Evolutionary conservation across 1,140 invertebrate genomes (phyloP), one percentile per base, ranked within the genome.

Genomic region (Drosophila willistoni): DNA sequence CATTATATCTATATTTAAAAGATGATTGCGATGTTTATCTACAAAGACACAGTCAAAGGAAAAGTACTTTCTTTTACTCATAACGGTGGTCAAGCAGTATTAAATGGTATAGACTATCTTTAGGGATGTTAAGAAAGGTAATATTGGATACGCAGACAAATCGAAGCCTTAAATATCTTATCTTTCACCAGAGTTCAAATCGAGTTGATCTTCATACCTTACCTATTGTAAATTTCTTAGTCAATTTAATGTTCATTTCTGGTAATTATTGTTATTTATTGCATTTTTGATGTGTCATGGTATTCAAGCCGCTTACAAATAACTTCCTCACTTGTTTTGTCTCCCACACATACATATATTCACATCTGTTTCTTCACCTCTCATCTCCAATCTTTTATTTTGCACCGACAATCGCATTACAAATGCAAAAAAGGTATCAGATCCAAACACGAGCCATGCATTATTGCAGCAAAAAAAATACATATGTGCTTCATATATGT

Each of bases 381-480:
- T 74, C 63, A 67, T 60, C 60, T 55, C 54, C 64, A 87, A 29
- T 29, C 29, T 29, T 29, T 29, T 29, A 29, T 29, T 6, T 29
- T 29, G 29, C 29, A 0, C 29, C 29, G 29, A 29, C 29, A 29
- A 82, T 84, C 68, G 61, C 61, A 54, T 55, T 65, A 61, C 57
- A 68, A 79, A 86, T 86, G 82, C 82, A 86, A 87, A 86, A 82
- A 68, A 73, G 76, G 79, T 87, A 73, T 62, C 82, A 67, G 66
- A 59, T 55, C 78, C 76, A 73, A 68, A 68, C 72, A 78, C 67
- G 56, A 59, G 33, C 33, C 56, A 59, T 59, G 56, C 56, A 59
- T 36, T 67, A 68, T 68, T 77, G 73, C 73, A 77, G 29, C 66
- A 55, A 39, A 55, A 34, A 62, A 54, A 71, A 61, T 54, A 56